These are phyloP conservation scores for Prionailurus bengalensis DNA, from an alignment of 2,113 vertebrate genomes.

Conservation along the genomic window DNA sequence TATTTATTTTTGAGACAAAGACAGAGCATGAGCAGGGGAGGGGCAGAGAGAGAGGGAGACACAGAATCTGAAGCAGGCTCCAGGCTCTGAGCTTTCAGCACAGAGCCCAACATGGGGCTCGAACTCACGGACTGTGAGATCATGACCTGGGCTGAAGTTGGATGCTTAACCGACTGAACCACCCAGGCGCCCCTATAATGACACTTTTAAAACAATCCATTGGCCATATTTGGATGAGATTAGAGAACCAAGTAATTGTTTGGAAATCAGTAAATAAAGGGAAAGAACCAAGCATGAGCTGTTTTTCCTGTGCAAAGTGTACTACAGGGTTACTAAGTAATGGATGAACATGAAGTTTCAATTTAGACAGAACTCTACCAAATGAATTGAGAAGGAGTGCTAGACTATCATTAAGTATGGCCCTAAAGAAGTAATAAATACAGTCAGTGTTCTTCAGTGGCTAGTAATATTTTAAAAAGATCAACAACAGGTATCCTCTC, in stretches of 20 bases:
- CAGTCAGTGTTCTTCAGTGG: neutral
- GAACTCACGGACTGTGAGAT: no score
- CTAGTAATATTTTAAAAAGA: neutral
- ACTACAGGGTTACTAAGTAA: neutral
- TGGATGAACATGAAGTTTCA: neutral
- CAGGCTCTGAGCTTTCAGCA: no score
- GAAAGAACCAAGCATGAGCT: neutral
- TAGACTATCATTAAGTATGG: neutral
- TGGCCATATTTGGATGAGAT: neutral
- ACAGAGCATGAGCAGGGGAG: neutral
- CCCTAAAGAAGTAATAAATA: neutral
- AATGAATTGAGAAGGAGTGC: neutral
- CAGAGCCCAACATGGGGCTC: neutral
- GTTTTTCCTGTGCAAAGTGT: neutral
- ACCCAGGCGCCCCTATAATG: neutral
- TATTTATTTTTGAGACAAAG: neutral
- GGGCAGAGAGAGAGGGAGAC: neutral
- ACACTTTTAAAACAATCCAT: neutral
- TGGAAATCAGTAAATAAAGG: neutral
- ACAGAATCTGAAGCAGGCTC: neutral
- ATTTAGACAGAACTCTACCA: neutral
- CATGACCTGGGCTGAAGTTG: neutral
- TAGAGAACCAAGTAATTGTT: neutral
- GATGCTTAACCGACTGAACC: neutral
- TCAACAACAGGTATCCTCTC: neutral